Evolutionary conservation across 2,113 vertebrate genomes (phyloP).

Genomic region (Psilopsiagon aurifrons): DNA sequence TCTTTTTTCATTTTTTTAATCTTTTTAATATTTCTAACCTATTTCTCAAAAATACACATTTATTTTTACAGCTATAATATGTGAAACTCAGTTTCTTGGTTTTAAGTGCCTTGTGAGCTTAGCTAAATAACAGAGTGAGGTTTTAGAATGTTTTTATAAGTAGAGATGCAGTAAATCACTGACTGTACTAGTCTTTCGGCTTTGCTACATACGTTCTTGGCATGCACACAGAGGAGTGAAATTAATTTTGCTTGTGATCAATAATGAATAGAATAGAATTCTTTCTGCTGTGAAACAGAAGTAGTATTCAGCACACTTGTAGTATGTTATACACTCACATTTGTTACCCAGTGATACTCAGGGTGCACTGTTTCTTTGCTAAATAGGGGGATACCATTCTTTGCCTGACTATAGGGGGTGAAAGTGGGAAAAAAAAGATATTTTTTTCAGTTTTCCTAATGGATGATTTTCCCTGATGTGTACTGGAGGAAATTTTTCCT

Average conservation of each 20-base stretch:
- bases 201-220: neutral
- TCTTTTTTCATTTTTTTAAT: neutral
- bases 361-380: neutral
- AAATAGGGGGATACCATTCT: neutral
- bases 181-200: neutral
- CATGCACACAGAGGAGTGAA: neutral
- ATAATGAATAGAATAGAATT: neutral
- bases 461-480: neutral
- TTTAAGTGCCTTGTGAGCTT: neutral
- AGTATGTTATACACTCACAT: neutral
- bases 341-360: neutral
- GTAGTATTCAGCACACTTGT: neutral
- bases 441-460: neutral
- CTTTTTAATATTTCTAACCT: neutral
- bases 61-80: neutral
- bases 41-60: neutral
- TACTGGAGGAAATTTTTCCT: neutral
- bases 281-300: neutral
- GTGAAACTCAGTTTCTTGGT: neutral
- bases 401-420: neutral
- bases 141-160: neutral
- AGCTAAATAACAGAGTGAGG: neutral
- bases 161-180: neutral
- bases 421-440: neutral
- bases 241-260: neutral